These are phyloP conservation scores for Ectropis crepuscularia DNA, from an alignment of 2,888 invertebrate species.

Conservation along the genomic window DNA sequence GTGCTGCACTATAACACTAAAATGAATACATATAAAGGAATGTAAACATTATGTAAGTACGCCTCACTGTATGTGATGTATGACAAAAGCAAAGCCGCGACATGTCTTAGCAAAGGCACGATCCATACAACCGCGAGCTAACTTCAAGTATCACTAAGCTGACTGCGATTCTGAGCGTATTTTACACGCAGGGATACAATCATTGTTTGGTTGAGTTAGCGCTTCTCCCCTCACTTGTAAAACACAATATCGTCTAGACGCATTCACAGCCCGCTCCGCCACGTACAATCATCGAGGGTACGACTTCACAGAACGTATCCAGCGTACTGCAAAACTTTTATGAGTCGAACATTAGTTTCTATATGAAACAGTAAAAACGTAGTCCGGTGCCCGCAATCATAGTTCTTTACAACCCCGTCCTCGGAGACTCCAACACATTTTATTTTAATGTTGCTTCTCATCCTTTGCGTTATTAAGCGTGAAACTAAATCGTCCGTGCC, in stretches of 20 bases:
- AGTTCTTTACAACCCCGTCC: constrained; percentile 36
- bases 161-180: constrained; percentile 37
- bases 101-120: not conserved
- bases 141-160: constrained; percentile 18
- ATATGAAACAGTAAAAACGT: constrained; percentile 38
- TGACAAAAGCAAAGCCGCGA: no score
- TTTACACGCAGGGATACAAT: constrained; percentile 49
- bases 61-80: no score
- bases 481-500: constrained; percentile 43
- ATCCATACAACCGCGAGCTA: constrained; percentile 6
- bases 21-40: no score
- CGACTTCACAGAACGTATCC: constrained; percentile 36
- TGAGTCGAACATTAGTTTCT: constrained; percentile 34
- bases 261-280: constrained; percentile 52
- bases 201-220: constrained; percentile 42
- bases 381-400: constrained; percentile 38
- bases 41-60: no score
- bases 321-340: constrained; percentile 38
- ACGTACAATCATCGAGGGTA: constrained; percentile 43
- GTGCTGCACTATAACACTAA: no score
- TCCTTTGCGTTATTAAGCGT: constrained; percentile 44
- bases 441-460: constrained; percentile 45
- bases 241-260: constrained; percentile 69
- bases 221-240: constrained; percentile 44
- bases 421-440: constrained; percentile 34